Evolutionary conservation across 2,113 vertebrate species (phyloP).

Genomic region (Podiceps cristatus): DNA sequence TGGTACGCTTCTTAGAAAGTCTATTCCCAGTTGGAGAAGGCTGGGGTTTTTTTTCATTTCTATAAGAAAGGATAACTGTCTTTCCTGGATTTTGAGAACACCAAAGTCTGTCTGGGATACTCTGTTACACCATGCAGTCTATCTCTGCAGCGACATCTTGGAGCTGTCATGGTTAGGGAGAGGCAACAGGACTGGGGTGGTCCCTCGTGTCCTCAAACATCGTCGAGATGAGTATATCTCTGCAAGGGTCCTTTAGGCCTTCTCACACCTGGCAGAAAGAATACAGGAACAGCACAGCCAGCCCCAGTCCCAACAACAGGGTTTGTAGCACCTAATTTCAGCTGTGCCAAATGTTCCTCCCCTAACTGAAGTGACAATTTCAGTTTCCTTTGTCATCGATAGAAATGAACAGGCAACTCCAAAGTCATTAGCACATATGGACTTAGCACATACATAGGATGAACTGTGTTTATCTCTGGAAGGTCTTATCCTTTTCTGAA

Average conservation of each 20-base stretch:
- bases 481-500: background rate
- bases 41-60: background rate
- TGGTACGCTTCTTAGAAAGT: background rate
- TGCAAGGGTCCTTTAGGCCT: background rate
- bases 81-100: background rate
- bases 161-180: background rate
- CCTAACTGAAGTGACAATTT: background rate
- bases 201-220: background rate
- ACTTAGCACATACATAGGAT: background rate
- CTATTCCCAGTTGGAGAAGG: background rate
- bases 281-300: background rate
- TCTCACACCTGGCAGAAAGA: background rate
- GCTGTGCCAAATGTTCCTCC: background rate
- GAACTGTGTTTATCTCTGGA: background rate
- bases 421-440: background rate
- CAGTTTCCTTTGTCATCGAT: background rate
- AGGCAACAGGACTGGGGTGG: background rate
- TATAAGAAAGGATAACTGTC: background rate
- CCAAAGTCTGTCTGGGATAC: background rate
- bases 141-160: background rate
- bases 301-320: background rate
- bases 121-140: background rate
- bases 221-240: fast-evolving
- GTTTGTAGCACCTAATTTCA: background rate
- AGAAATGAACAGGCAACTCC: background rate